Conservation (phyloP, 2,113 vertebrate genomes). For the Malurus melanocephalus region DNA sequence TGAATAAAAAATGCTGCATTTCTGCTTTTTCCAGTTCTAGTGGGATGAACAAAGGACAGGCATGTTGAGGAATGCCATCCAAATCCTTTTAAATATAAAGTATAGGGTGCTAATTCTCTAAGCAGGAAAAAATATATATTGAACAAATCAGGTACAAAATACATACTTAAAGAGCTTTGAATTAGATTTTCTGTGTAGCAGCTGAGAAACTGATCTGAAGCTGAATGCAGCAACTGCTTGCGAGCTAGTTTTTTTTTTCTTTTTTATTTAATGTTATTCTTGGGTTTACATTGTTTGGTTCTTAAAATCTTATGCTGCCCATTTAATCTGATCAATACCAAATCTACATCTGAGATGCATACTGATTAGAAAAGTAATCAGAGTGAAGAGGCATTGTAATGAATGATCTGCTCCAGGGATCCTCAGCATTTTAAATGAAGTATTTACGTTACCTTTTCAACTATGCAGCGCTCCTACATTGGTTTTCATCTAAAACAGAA, state of each 20-base stretch:
- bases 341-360: not conserved
- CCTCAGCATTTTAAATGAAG: not conserved
- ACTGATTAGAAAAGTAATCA: not conserved
- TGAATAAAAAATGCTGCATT: not conserved
- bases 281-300: fast-evolving
- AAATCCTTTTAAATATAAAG: not conserved
- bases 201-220: not conserved
- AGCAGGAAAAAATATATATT: not conserved
- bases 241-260: not conserved
- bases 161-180: not conserved
- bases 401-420: not conserved
- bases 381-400: not conserved
- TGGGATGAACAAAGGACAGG: not conserved
- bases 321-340: not conserved
- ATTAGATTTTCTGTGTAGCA: not conserved
- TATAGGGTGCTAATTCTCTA: not conserved
- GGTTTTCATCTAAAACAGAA: not conserved
- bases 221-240: not conserved
- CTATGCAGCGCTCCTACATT: not conserved
- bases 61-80: fast-evolving
- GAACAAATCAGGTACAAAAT: not conserved
- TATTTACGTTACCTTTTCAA: not conserved
- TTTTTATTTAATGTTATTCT: not conserved
- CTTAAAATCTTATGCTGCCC: not conserved
- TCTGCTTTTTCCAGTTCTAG: not conserved